Conservation (phyloP, 2,113 vertebrate species). For the Glareola pratincola region DNA sequence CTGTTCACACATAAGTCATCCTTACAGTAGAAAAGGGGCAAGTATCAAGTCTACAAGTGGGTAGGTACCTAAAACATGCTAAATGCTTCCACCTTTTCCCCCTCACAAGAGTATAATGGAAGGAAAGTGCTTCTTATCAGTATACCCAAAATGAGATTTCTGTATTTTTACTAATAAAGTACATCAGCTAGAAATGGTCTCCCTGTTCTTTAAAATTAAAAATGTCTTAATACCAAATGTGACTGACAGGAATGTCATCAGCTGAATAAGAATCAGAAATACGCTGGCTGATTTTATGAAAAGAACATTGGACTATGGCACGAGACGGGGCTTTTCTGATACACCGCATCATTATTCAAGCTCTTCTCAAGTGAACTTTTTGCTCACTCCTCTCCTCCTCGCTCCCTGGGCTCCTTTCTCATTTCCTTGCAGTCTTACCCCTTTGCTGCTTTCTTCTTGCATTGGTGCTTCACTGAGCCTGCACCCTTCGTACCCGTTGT, state of each 20-base stretch:
- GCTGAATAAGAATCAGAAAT: background rate
- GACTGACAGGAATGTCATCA: background rate
- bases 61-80: background rate
- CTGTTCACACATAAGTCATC: background rate
- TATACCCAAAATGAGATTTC: background rate
- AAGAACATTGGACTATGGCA: background rate
- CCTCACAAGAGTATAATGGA: background rate
- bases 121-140: background rate
- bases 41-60: background rate
- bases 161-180: background rate
- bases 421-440: background rate
- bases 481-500: background rate
- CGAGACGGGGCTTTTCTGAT: background rate
- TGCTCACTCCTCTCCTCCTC: background rate
- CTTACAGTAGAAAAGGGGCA: background rate
- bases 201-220: background rate
- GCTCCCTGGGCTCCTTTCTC: background rate
- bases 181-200: background rate
- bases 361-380: background rate
- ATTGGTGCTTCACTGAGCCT: background rate
- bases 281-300: background rate
- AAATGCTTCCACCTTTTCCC: background rate
- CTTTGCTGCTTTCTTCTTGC: background rate
- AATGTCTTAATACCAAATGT: background rate
- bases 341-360: background rate